Evolutionary conservation across 2,113 vertebrate genomes (phyloP), one percentile per base, ranked within the genome.

Genomic region (Hydrochoerus hydrochaeris): DNA sequence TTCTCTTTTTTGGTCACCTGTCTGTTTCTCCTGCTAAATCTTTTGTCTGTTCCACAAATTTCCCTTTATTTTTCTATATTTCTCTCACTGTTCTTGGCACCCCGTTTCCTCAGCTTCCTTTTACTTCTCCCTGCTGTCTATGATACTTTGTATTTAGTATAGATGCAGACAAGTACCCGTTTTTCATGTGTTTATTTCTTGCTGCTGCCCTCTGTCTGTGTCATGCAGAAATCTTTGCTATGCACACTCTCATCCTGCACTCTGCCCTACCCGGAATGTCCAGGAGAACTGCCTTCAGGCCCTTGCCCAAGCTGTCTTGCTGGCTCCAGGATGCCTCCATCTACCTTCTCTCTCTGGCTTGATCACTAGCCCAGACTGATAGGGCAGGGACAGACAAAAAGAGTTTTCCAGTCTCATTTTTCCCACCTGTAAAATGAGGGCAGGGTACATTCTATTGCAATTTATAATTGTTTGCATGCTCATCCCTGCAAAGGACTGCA

Each of bases 401-500:
- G 10, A n/a, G 54, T 41, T 93, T 67, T 92, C 89, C 16, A 75
- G 14, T 13, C 26, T 80, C 32, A 9, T 54, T 86, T 77, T 44
- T 22, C 41, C 41, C 71, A 44, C 24, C 30, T 77, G 44, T 20
- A 73, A 85, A 82, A 54, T 5, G 4, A 91, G 17, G 24, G 4
- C 14, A 10, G 35, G 13, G 13, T 46, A 20, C 3, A 7, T 5
- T 38, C 69, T 28, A 16, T 3, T 69, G n/a, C 49, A 60, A 2
- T 19, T 28, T 84, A 67, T 1, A 22, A 6, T 7, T n/a, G 9
- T 19, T 19, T 32, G 0, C 26, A 5, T 1, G 11, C 0, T 5
- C 17, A 4, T 35, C 44, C 22, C 41, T 77, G 6, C 7, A 75
- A 52, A 84, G 35, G n/a, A 46, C 0, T 38, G 24, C 41, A 11